Conservation (phyloP, 2,113 vertebrate species). For the Antidorcas marsupialis region DNA sequence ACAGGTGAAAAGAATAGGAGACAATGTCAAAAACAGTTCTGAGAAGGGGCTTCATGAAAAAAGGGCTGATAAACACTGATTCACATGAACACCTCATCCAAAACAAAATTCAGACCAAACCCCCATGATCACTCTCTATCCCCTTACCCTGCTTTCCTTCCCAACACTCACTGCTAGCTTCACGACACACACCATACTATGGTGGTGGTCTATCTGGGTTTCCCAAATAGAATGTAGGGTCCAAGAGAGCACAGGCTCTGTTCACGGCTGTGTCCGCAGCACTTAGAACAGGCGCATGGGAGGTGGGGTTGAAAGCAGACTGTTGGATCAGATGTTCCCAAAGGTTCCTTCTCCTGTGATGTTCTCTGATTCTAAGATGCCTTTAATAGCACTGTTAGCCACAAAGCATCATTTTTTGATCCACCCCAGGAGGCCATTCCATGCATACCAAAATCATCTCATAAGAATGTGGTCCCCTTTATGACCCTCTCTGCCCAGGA, state of each 20-base stretch:
- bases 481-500: not conserved
- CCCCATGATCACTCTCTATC: not conserved
- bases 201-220: not conserved
- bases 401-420: not conserved
- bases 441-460: conserved; percentile 34
- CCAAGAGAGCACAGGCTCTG: not conserved
- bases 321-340: not conserved
- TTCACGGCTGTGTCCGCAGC: not conserved
- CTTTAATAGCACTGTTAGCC: not conserved
- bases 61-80: not conserved
- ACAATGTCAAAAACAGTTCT: not conserved
- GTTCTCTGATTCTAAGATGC: not conserved
- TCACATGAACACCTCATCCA: not conserved
- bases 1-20: not conserved
- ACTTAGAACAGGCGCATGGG: not conserved
- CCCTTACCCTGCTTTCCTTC: not conserved
- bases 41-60: not conserved
- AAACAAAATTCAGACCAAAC: not conserved
- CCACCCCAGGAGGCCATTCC: conserved; percentile 43
- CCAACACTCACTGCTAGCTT: not conserved
- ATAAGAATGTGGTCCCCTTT: not conserved
- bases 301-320: not conserved
- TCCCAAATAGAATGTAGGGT: not conserved
- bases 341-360: not conserved
- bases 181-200: not conserved